Evolutionary conservation across 1,140 invertebrate species (phyloP).

Genomic region (Drosophila lowei): DNA sequence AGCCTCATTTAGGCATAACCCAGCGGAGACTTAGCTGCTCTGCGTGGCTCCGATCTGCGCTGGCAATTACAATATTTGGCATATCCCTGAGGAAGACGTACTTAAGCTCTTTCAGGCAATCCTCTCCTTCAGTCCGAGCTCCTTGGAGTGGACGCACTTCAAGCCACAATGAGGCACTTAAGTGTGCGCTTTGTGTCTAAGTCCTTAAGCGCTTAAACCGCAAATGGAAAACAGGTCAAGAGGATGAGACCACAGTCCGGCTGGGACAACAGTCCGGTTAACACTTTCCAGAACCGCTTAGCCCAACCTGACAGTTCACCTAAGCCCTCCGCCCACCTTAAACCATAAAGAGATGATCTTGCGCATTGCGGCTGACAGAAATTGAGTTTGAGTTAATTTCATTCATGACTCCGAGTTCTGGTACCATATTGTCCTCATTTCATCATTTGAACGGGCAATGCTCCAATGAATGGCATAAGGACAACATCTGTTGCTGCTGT

Average conservation of each 20-base stretch:
- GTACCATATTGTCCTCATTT: slow-evolving; percentile 31
- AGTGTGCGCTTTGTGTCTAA: slow-evolving; percentile 63
- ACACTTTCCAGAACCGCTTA: slow-evolving; percentile 65
- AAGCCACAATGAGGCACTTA: slow-evolving; percentile 64
- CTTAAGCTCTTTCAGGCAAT: slow-evolving; percentile 17
- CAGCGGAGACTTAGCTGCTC: too few relatives aligned
- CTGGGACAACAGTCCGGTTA: slow-evolving; percentile 27
- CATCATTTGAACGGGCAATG: neutral
- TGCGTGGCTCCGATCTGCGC: neutral
- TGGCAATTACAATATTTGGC: slow-evolving; percentile 16
- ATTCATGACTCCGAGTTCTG: slow-evolving; percentile 41
- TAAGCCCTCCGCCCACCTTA: slow-evolving; percentile 28
- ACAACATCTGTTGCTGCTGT: slow-evolving; percentile 52
- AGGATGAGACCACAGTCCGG: slow-evolving; percentile 1
- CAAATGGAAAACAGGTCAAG: slow-evolving; percentile 24
- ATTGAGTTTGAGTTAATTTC: slow-evolving; percentile 38
- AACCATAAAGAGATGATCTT: slow-evolving; percentile 23
- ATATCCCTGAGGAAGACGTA: neutral
- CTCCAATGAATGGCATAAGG: slow-evolving; percentile 43
- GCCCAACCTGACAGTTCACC: slow-evolving; percentile 28
- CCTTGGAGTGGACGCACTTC: slow-evolving; percentile 64
- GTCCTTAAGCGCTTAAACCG: slow-evolving; percentile 54
- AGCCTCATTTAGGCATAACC: neutral
- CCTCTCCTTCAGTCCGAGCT: neutral
- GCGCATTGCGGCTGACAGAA: slow-evolving; percentile 23